These are phyloP conservation scores for Xenentodon cancila DNA, from an alignment of 2,797 vertebrate species.

Conservation along the genomic window DNA sequence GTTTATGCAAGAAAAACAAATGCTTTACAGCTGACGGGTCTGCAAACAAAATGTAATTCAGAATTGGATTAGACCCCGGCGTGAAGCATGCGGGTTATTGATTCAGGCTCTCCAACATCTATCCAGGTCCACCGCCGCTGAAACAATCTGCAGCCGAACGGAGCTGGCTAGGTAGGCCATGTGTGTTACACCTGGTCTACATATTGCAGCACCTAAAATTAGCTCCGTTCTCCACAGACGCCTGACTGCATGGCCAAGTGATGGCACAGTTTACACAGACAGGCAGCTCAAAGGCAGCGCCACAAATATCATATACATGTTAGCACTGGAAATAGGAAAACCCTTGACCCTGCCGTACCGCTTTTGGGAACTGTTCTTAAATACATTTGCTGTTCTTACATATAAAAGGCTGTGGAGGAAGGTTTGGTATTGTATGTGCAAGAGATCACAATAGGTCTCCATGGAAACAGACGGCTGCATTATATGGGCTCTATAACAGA, in stretches of 20 bases:
- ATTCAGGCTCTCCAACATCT: conserved; percentile 26
- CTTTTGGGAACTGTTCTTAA: conserved; percentile 11
- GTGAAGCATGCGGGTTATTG: conserved; percentile 25
- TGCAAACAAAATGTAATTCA: conserved; percentile 32
- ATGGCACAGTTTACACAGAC: conserved; percentile 58
- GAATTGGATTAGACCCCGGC: conserved; percentile 34
- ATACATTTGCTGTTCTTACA: conserved; percentile 25
- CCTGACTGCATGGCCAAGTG: conserved; percentile 43
- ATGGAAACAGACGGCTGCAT: conserved; percentile 75
- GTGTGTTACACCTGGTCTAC: conserved; percentile 74
- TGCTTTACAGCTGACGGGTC: conserved; percentile 17
- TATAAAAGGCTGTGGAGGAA: conserved; percentile 29
- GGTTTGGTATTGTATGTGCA: conserved; percentile 41
- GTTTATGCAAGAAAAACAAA: conserved; percentile 42
- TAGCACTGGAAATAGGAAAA: conserved; percentile 23
- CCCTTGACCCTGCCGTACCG: conserved; percentile 36
- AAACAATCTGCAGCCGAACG: conserved; percentile 28
- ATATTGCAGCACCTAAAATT: conserved; percentile 73
- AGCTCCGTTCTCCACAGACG: conserved; percentile 65
- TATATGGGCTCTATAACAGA: conserved; percentile 56
- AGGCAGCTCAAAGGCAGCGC: conserved; percentile 25
- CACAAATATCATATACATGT: conserved; percentile 6
- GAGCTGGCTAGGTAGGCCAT: conserved; percentile 69
- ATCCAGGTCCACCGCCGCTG: conserved; percentile 31
- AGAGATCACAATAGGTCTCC: conserved; percentile 67